These are phyloP conservation scores for Semnornis frantzii DNA, from an alignment of 2,113 vertebrate species.

Conservation along the genomic window DNA sequence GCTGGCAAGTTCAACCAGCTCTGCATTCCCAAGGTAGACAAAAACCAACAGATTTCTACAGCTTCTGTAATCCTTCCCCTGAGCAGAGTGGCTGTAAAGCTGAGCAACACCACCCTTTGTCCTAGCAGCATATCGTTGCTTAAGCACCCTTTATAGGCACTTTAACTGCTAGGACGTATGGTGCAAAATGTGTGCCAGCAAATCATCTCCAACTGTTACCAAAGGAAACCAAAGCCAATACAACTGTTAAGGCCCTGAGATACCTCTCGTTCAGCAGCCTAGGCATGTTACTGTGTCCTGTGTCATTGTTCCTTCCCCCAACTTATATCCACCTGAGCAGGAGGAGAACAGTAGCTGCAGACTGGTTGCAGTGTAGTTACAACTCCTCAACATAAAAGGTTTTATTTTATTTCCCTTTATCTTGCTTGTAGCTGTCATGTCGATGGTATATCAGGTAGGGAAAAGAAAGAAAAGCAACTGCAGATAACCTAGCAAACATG, in stretches of 20 bases:
- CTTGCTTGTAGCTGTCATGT: constrained; percentile 22
- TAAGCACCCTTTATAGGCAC: background rate
- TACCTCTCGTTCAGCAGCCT: background rate
- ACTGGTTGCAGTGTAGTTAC: background rate
- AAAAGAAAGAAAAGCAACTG: constrained; percentile 5
- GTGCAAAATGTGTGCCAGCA: constrained; percentile 4
- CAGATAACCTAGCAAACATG: background rate
- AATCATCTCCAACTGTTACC: background rate
- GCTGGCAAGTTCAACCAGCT: background rate
- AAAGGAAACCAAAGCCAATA: too few species aligned
- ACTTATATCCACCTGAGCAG: background rate
- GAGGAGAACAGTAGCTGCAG: constrained; percentile 17
- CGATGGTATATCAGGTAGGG: background rate
- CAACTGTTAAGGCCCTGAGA: background rate
- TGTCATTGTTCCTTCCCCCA: background rate
- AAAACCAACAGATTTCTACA: background rate
- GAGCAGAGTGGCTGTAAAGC: background rate
- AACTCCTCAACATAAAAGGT: background rate
- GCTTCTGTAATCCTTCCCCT: background rate
- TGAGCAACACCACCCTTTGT: background rate
- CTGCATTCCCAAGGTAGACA: background rate
- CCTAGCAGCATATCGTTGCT: constrained; percentile 4
- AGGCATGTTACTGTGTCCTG: background rate
- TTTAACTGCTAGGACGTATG: constrained; percentile 23
- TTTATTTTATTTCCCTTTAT: constrained; percentile 40